These are phyloP conservation scores for Apteryx owenii DNA, from an alignment of 2,113 vertebrate species.

Conservation along the genomic window DNA sequence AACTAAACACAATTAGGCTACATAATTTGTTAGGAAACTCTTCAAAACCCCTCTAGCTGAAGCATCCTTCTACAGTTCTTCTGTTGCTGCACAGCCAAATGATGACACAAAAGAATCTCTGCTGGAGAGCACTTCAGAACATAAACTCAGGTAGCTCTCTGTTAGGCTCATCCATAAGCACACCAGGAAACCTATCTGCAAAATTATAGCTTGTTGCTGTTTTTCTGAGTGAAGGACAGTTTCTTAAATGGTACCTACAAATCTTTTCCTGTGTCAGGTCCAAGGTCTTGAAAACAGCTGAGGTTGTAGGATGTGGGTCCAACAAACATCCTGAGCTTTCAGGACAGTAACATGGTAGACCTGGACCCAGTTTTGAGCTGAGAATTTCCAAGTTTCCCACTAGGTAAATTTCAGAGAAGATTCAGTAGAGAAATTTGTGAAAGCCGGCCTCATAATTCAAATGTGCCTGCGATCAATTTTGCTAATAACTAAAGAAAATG, in stretches of 20 bases:
- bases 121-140: background rate
- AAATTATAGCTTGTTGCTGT: background rate
- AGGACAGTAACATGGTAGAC: background rate
- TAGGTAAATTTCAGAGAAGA: constrained; percentile 18
- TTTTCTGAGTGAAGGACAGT: background rate
- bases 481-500: background rate
- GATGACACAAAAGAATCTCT: background rate
- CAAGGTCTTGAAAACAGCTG: background rate
- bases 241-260: background rate
- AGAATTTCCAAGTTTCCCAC: background rate
- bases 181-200: background rate
- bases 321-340: background rate
- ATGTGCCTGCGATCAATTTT: background rate
- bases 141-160: accelerated
- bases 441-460: background rate
- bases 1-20: background rate
- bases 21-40: background rate
- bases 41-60: background rate
- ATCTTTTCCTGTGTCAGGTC: background rate
- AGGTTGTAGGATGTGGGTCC: background rate
- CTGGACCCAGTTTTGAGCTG: background rate
- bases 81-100: background rate
- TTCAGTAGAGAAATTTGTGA: background rate
- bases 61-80: background rate
- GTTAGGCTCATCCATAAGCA: background rate